Conservation (phyloP, 30 jellyfish, hydroid and myxozoan genomes). For the Hydra vulgaris region DNA sequence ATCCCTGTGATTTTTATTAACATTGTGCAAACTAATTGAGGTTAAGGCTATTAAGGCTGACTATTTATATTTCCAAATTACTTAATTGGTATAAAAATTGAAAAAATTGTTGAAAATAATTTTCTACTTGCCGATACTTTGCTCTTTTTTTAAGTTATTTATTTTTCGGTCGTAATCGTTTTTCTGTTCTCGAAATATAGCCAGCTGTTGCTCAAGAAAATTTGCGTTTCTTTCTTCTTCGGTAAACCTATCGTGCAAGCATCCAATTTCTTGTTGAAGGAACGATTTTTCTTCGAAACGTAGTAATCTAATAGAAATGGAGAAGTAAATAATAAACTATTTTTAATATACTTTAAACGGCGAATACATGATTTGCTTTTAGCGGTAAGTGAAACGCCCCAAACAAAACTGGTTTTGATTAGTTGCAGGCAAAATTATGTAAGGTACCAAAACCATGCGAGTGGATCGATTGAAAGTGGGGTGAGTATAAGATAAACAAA, state of each 20-base stretch:
- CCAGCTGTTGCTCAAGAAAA: conserved; percentile 12
- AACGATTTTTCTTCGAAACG: conserved; percentile 61
- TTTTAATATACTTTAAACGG: too few species aligned
- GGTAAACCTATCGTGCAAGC: conserved; percentile 31
- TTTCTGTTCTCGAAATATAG: not conserved
- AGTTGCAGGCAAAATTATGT: not conserved
- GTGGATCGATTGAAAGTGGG: too few species aligned
- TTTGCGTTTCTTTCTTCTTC: conserved; percentile 35
- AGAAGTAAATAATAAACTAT: not conserved
- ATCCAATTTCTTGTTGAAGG: conserved; percentile 32
- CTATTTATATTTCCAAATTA: too few species aligned
- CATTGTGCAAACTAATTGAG: too few species aligned
- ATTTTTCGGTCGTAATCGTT: not conserved
- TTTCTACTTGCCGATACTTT: conserved; percentile 17
- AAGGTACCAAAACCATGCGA: not conserved
- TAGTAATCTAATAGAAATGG: conserved; percentile 13
- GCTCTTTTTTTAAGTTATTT: conserved; percentile 12
- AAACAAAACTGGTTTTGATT: too few species aligned
- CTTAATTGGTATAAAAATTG: too few species aligned
- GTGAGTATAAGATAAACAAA: too few species aligned
- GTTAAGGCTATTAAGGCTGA: too few species aligned
- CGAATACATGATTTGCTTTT: too few species aligned
- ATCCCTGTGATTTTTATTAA: too few species aligned
- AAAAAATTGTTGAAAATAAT: too few species aligned
- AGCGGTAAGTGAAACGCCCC: too few species aligned